Percentiles rank a stretch among this genome's conserved stretches.
Evolutionary conservation across 2,113 vertebrate genomes (phyloP).

Genomic region (Tauraco erythrolophus): DNA sequence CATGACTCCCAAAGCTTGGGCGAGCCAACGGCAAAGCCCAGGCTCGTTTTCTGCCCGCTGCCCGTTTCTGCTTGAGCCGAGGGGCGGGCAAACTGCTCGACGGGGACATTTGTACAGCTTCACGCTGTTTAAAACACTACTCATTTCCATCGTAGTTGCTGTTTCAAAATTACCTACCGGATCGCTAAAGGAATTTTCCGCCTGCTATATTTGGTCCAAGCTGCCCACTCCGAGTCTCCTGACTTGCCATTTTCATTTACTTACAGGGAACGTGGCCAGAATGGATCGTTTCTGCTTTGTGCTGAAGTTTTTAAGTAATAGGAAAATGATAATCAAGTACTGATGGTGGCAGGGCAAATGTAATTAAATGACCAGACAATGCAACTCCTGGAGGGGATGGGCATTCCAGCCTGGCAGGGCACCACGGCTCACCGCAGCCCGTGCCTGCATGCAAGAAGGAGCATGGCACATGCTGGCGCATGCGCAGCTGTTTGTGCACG

Average conservation of each 20-base stretch:
- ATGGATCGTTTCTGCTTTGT: not conserved
- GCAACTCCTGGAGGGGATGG: rapidly evolving
- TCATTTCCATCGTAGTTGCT: not conserved
- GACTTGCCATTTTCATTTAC: not conserved
- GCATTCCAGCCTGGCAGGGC: not conserved
- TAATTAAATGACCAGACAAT: rapidly evolving
- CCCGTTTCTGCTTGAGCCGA: not conserved
- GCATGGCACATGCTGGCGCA: rapidly evolving
- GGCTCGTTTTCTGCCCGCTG: not conserved
- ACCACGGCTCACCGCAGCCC: not conserved
- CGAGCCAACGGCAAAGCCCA: not conserved
- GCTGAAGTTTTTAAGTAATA: not conserved
- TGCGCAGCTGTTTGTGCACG: not conserved
- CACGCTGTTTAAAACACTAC: rapidly evolving
- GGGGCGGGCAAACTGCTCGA: rapidly evolving
- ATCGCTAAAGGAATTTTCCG: not conserved
- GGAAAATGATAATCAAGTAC: not conserved
- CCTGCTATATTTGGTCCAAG: not conserved
- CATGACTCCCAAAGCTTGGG: rapidly evolving
- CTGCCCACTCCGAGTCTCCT: not conserved
- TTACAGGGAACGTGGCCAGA: not conserved
- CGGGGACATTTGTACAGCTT: rapidly evolving
- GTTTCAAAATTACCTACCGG: not conserved
- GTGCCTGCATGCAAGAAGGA: not conserved
- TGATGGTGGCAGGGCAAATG: rapidly evolving